These are phyloP conservation scores for Cancer borealis DNA, from an alignment of 2,888 invertebrate genomes.

Conservation along the genomic window DNA sequence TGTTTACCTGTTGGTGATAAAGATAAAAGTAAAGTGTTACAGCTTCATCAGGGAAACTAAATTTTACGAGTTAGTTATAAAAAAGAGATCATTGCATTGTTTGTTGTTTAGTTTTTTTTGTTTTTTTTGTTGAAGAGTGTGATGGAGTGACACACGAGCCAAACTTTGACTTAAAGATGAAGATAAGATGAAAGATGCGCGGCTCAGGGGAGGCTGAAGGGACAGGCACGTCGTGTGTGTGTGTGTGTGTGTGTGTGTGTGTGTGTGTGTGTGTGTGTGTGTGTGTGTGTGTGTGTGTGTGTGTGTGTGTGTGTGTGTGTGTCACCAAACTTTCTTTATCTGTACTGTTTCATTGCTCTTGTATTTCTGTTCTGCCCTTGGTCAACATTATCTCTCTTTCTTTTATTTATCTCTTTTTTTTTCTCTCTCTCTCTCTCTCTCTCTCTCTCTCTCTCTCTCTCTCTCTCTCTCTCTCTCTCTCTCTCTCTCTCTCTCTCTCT, in stretches of 20 bases:
- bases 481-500: conserved; percentile 3
- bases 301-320: conserved; percentile 40
- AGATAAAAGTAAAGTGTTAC: not conserved
- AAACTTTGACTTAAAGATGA: not conserved
- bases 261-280: conserved; percentile 53
- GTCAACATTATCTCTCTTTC: not conserved
- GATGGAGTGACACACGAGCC: not conserved
- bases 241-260: conserved; percentile 56
- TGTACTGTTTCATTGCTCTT: not conserved
- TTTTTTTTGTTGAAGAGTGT: not conserved
- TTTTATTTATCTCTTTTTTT: no score
- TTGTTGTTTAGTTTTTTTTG: not conserved
- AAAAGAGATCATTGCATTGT: not conserved
- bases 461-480: not conserved
- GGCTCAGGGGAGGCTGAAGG: not conserved
- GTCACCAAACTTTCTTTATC: not conserved
- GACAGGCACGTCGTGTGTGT: not conserved
- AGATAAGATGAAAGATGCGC: not conserved
- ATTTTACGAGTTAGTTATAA: not conserved
- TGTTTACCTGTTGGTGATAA: not conserved
- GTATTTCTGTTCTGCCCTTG: not conserved
- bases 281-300: conserved; percentile 36
- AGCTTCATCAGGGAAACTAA: not conserved
- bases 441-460: conserved; percentile 43
- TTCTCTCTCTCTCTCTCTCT: conserved; percentile 30